Evolutionary conservation across 2,797 vertebrate genomes (phyloP), one percentile per base, ranked within the genome.

Genomic region (Dicrostonyx torquatus): DNA sequence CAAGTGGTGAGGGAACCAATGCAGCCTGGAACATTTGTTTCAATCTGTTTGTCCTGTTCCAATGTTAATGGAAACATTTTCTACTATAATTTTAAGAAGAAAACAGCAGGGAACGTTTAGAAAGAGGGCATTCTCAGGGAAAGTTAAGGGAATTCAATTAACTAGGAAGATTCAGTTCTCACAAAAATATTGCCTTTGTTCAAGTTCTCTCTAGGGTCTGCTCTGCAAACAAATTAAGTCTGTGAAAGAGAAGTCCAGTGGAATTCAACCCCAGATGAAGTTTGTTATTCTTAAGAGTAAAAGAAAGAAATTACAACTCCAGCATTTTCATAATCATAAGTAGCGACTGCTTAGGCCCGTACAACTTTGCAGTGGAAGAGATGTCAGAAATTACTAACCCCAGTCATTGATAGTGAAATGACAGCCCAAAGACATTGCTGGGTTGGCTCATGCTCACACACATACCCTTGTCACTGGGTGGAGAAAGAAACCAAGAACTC

Each of bases 141-240:
- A 97, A 94, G 80, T 90, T 93, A 87, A 48, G 77, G 64, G 94
- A 94, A 97, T 97, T 79, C 79, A 90, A 96, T 97, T 96, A 97
- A 17, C 84, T 87, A 50, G 66, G 66, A 82, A 95, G 93, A 92
- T 95, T 93, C 87, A 89, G 95, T 92, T 96, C 96, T 96, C 89
- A 93, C 76, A 96, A 96, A 97, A 96, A 96, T 94, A 97, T 95
- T 96, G 92, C 89, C 92, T 95, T 96, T 92, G 86, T 40, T 62
- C 83, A 2, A 64, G 48, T 84, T 89, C 60, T 87, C 58, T 86
- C 89, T 86, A 37, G 60, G 70, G 34, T 64, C 89, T 90, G 50
- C 53, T 96, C 87, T 91, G 40, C 62, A 95, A 94, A 80, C 79
- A 93, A 93, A 87, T 93, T 70, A 76, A 29, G 20, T 80, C 53